Base-by-base conservation (phyloP, 2,888 invertebrate genomes). In the Drosophila paracracens region DNA sequence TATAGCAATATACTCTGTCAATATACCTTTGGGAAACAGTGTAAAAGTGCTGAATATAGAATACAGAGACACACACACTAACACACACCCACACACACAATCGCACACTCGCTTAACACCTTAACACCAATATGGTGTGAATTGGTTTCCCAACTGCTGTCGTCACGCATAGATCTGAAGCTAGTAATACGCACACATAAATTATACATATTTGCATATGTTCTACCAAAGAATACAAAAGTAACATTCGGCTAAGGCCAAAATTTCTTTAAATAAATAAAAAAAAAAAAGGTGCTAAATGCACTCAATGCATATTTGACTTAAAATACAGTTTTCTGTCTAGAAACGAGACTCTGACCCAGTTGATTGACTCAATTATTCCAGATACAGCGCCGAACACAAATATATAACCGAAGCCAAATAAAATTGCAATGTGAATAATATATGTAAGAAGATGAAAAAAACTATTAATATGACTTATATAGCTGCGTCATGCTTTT, bases 251-350 rank as follows among this genome's bases (percentile, higher is more conserved):
- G 21, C 21, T 51, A 75, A 77, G 80, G 76, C 50, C 48, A 67
- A 80, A 38, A 71, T 76, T 80, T 80, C 81, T 64, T 70, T 50
- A 76, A 76, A 52, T 58, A 56, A 76, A 57, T 58, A 48, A 46
- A 46, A 46, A 43, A 18, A 35, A 48, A 43, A 54, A 76, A 56
- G 43, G 52, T 64, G 60, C 25, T 67, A 71, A 78, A 36, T 53
- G 43, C 36, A 71, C 62, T 43, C 76, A 67, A 61, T 71, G 70
- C 60, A 64, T 77, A 75, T 74, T 62, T 67, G 27, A 33, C 27
- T 58, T 60, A 33, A 60, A 61, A 75, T 46, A 21, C 6, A n/a
- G 54, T 46, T 46, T 38, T 36, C n/a, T 46, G 52, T 59, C 36
- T 60, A 27, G n/a, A 25, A 57, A 50, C 58, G 33, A 35, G 10